phyloP scores from a whole-genome alignment of 1,140 invertebrate genomes.

The Nasonia giraulti region DNA sequence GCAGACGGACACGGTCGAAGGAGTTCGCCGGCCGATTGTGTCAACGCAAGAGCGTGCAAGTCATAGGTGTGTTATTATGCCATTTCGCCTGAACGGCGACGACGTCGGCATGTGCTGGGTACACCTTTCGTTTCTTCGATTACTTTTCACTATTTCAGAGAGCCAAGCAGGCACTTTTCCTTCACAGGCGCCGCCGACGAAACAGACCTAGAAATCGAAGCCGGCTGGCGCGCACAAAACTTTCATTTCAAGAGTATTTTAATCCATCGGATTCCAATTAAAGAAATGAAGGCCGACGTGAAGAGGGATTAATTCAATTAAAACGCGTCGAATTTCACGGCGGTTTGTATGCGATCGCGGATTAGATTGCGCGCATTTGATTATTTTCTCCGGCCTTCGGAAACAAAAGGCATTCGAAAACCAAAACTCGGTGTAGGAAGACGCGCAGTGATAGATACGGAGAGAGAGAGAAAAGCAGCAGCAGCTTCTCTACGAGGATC shows the following conservation, averaged over 20 bases:
- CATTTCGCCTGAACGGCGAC: not conserved
- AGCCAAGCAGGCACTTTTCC: not conserved
- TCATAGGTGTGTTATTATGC: constrained; percentile 11
- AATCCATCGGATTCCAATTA: not conserved
- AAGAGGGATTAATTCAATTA: constrained; percentile 5
- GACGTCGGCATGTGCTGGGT: not conserved
- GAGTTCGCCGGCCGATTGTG: constrained; percentile 8
- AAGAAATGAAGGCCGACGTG: not conserved
- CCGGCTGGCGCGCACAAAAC: not conserved
- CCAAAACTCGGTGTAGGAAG: not conserved
- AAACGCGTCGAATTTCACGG: constrained; percentile 16
- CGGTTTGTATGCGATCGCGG: not conserved
- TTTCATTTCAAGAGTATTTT: constrained; percentile 23
- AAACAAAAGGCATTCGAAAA: not conserved
- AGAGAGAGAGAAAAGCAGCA: not conserved
- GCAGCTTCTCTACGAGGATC: not conserved
- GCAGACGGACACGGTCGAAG: constrained; percentile 11
- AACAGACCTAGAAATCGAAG: not conserved
- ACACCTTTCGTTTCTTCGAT: constrained; percentile 35
- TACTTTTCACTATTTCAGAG: constrained; percentile 34
- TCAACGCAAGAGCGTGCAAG: not conserved
- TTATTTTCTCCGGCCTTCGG: not conserved
- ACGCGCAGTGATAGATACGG: not conserved
- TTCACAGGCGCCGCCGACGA: too few relatives aligned
- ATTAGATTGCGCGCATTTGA: not conserved